Evolutionary conservation across 1,140 invertebrate genomes (phyloP).

Genomic region (Colletes latitarsis): DNA sequence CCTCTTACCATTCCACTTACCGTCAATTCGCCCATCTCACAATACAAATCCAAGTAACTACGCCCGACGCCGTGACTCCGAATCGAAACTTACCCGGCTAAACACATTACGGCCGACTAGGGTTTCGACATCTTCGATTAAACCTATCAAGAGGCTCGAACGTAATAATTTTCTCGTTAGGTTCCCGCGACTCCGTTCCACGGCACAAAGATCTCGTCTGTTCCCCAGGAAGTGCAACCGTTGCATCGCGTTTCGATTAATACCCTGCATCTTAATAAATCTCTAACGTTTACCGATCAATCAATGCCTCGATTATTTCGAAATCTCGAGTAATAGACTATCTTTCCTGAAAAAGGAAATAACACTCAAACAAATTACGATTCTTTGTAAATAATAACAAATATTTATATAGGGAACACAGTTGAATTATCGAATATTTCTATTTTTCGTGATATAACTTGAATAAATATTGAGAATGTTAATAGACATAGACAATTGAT

Average conservation of each 20-base stretch:
- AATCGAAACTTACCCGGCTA: slow-evolving; percentile 37
- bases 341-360: no score
- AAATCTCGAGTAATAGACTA: no score
- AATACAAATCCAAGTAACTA: slow-evolving; percentile 62
- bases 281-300: not conserved
- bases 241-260: not conserved
- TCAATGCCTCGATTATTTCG: not conserved
- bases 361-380: no score
- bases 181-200: no score
- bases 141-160: slow-evolving; percentile 23
- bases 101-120: slow-evolving; percentile 37
- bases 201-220: not conserved
- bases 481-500: no score
- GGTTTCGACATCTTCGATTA: slow-evolving; percentile 37
- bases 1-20: slow-evolving; percentile 61
- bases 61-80: slow-evolving; percentile 21
- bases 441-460: no score
- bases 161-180: slow-evolving; percentile 34
- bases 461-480: no score
- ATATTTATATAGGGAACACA: no score
- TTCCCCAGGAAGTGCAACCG: not conserved
- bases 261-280: not conserved
- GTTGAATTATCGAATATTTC: no score
- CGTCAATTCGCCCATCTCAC: slow-evolving; percentile 52
- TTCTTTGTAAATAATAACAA: no score